phyloP scores from a whole-genome alignment of 2,113 vertebrate genomes.

The Odocoileus hemionus region DNA sequence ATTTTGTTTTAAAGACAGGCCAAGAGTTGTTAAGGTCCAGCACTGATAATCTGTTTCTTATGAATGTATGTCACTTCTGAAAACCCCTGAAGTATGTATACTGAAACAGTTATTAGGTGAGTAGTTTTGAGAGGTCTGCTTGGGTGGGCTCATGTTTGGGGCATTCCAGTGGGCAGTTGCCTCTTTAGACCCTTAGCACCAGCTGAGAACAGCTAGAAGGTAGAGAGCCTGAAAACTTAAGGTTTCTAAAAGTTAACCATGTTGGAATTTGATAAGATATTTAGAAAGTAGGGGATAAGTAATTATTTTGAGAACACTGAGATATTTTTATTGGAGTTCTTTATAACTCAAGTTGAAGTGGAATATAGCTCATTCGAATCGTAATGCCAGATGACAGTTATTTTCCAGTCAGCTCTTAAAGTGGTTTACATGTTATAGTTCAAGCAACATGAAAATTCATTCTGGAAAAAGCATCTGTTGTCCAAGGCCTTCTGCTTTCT shows the following conservation, averaged over 20 bases:
- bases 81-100: not conserved
- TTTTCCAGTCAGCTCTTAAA: constrained; percentile 21
- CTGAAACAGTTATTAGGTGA: constrained; percentile 1
- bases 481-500: not conserved
- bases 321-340: constrained; percentile 30
- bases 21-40: not conserved
- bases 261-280: constrained; percentile 31
- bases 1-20: constrained; percentile 31
- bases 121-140: not conserved
- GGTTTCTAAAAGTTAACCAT: not conserved
- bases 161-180: not conserved
- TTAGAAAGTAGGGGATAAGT: constrained; percentile 6
- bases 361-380: not conserved
- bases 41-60: not conserved
- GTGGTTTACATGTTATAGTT: constrained; percentile 10
- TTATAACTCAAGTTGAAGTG: constrained; percentile 34
- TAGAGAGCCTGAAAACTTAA: not conserved
- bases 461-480: not conserved
- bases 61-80: constrained; percentile 20
- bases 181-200: not conserved
- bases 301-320: constrained; percentile 43
- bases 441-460: constrained; percentile 27
- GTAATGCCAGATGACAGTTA: not conserved
- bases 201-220: not conserved
- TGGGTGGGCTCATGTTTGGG: not conserved